Base-by-base conservation (phyloP, 2,797 vertebrate genomes). In the Gastrophryne carolinensis region DNA sequence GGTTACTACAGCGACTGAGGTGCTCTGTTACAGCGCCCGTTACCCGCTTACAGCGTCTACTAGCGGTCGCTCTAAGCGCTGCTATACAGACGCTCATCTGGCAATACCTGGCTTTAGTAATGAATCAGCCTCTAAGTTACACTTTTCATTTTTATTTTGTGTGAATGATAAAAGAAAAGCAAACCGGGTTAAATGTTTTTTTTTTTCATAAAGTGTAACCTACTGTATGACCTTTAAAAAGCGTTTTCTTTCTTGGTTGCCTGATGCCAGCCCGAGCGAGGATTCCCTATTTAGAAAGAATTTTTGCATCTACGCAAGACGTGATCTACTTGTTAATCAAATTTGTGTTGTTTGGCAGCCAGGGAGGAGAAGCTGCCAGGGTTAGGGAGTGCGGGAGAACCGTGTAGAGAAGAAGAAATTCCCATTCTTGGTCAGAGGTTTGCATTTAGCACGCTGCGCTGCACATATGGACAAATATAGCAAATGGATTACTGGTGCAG, bases 251-350 rank as follows among this genome's bases (percentile, higher is more conserved):
- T 35, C 32, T n/a, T 64, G n/a, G 35, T 23, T 27, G 34, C 23
- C 32, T 53, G 30, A 52, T 64, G n/a, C 27, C 30, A 19, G 34
- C 23, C 32, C 53, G 30, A 52, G 27, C 32, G 39, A 41, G 70
- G 29, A 27, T 73, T 73, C 32, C 70, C 58, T 32, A 24, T 27
- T 15, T 8, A 34, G 5, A 21, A 15, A 62, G 4, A 71, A 13
- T 44, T 37, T 73, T 52, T 60, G 54, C 73, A 75, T 60, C 23
- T 52, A 39, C 7, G 24, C 41, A 67, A 60, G 63, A 57, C 52
- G 44, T 65, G 63, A 75, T 29, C 21, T 49, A 67, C 63, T 67
- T 67, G 52, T 34, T 75, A 52, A 75, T 67, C 54, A 67, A 52
- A 75, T 67, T 58, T 66, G 39, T 66, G 39, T 17, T 1, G 35